These are phyloP conservation scores for Papilio elwesi DNA, from an alignment of 2,888 invertebrate species.

Conservation along the genomic window DNA sequence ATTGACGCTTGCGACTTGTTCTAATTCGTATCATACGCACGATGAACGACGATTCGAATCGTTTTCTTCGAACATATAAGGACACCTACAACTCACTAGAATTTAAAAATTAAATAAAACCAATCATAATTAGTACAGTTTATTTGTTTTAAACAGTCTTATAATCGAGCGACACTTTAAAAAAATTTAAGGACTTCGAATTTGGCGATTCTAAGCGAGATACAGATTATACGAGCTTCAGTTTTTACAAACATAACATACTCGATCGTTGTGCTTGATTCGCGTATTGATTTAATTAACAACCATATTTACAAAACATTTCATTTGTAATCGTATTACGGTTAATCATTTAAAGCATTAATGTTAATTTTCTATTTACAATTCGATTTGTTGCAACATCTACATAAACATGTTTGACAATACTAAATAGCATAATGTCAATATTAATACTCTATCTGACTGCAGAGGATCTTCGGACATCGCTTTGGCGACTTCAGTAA, in stretches of 20 bases:
- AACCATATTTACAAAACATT: constrained; percentile 73
- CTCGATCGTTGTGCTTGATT: constrained; percentile 63
- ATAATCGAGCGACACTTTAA: constrained; percentile 73
- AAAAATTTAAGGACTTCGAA: constrained; percentile 67
- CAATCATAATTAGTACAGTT: constrained; percentile 59
- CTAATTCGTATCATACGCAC: no score
- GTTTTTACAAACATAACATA: constrained; percentile 48
- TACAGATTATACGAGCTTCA: constrained; percentile 67
- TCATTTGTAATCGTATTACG: constrained; percentile 75
- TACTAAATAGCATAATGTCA: constrained; percentile 60
- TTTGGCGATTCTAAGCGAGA: constrained; percentile 81
- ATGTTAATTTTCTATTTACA: constrained; percentile 54
- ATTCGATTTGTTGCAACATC: constrained; percentile 50
- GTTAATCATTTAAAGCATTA: constrained; percentile 52
- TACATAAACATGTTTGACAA: constrained; percentile 67
- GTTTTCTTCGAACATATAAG: no score
- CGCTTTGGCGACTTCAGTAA: constrained; percentile 76
- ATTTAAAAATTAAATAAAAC: constrained; percentile 17
- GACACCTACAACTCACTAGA: no score
- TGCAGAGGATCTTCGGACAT: constrained; percentile 53
- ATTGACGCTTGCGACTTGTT: no score
- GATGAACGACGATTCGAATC: no score
- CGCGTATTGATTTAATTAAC: constrained; percentile 61
- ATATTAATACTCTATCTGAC: constrained; percentile 56
- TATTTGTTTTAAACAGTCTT: constrained; percentile 82